phyloP scores from a whole-genome alignment of 2,113 vertebrate genomes.

The Apeltes quadracus region DNA sequence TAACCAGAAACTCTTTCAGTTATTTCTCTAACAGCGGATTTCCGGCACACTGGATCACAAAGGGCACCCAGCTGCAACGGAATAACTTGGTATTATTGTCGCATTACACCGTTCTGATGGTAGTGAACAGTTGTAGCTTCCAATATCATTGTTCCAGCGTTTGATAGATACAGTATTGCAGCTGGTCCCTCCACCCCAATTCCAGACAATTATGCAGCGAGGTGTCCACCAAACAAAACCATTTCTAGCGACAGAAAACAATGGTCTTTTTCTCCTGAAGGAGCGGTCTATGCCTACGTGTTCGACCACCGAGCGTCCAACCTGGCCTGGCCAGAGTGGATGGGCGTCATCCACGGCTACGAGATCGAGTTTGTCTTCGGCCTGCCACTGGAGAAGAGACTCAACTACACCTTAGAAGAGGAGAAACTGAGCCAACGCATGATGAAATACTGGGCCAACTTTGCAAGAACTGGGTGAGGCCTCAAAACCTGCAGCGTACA shows the following conservation, averaged over 20 bases:
- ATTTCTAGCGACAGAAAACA: background rate
- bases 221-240: background rate
- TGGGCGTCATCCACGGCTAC: constrained; percentile 95
- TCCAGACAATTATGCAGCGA: background rate
- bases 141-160: background rate
- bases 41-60: no score
- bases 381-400: constrained; percentile 84
- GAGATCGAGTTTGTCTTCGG: constrained; percentile 96
- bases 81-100: no score
- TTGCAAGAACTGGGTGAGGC: constrained; percentile 84
- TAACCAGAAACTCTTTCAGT: no score
- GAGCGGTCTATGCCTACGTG: constrained; percentile 84
- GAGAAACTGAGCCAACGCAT: constrained; percentile 86
- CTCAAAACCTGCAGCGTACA: background rate
- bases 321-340: constrained; percentile 91
- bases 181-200: background rate
- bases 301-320: constrained; percentile 93
- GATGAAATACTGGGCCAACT: constrained; percentile 95
- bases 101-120: no score
- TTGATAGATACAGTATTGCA: background rate
- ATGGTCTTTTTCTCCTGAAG: constrained; percentile 36
- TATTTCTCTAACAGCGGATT: no score
- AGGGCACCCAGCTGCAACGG: no score
- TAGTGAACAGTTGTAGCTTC: no score
- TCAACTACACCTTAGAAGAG: constrained; percentile 90